Percentiles rank a stretch among this genome's conserved stretches.
These are phyloP conservation scores for Eurosta solidaginis DNA, from an alignment of 1,140 invertebrate species.

Conservation along the genomic window DNA sequence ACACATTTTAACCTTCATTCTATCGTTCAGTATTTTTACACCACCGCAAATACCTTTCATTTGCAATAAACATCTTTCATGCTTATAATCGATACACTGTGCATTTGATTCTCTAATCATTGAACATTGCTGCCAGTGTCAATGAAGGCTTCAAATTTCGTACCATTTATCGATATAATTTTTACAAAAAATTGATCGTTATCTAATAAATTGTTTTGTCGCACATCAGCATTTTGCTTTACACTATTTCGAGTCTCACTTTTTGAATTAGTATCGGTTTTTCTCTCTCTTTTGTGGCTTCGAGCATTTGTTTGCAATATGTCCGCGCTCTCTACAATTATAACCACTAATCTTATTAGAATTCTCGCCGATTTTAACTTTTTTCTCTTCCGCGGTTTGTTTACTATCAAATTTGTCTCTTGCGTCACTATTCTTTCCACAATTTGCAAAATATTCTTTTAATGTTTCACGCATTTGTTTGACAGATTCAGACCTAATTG, in stretches of 20 bases:
- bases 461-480: slow-evolving; percentile 1
- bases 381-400: not conserved
- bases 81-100: not conserved
- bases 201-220: not conserved
- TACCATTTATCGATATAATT: not conserved
- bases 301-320: not conserved
- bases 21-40: too few species aligned
- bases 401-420: not conserved
- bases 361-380: not conserved
- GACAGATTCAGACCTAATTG: not conserved
- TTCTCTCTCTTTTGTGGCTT: not conserved
- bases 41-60: too few species aligned
- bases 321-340: not conserved
- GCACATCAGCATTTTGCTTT: not conserved
- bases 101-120: too few species aligned
- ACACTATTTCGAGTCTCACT: not conserved
- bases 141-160: too few species aligned
- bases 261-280: not conserved
- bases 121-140: too few species aligned
- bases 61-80: too few species aligned
- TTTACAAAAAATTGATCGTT: not conserved
- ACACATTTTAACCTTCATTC: too few species aligned
- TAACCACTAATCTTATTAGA: not conserved
- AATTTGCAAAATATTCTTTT: not conserved
- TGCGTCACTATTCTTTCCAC: not conserved